A percentile compares a stretch with the other conserved stretches of the same genome.
Evolutionary conservation across 2,113 vertebrate genomes (phyloP).

Genomic region (Ictidomys tridecemlineatus): DNA sequence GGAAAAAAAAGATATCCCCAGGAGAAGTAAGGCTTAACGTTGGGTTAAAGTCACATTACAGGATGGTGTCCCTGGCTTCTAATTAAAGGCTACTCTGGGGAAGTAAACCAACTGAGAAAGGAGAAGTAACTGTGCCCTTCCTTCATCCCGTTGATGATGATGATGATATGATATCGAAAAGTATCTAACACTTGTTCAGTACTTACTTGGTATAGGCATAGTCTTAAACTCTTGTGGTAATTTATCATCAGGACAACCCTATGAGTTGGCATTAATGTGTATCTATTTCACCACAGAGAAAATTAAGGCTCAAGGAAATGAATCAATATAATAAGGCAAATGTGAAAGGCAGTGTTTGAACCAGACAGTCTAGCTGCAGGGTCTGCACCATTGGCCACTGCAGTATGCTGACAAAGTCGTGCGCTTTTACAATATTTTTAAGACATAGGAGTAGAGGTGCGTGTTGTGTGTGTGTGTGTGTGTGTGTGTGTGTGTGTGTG

Average conservation of each 20-base stretch:
- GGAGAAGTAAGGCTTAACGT: background rate
- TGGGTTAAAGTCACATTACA: background rate
- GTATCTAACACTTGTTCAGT: background rate
- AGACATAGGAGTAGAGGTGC: background rate
- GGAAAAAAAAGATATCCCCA: background rate
- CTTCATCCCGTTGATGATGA: background rate
- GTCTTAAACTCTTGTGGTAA: background rate
- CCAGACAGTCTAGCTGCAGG: background rate
- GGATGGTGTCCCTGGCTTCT: background rate
- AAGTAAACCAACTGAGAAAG: background rate
- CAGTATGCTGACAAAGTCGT: background rate
- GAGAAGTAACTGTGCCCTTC: background rate
- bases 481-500: too few relatives aligned
- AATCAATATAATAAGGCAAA: background rate
- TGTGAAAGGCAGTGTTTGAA: background rate
- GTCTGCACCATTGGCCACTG: background rate
- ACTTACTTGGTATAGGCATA: background rate
- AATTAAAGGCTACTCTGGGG: background rate
- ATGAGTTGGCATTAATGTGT: background rate
- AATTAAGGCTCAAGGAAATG: background rate
- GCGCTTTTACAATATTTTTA: background rate
- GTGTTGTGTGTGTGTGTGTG: background rate
- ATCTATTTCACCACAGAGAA: background rate
- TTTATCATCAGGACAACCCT: background rate
- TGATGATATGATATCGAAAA: background rate